These are phyloP conservation scores for Castor canadensis DNA, from an alignment of 2,113 vertebrate species.

Conservation along the genomic window DNA sequence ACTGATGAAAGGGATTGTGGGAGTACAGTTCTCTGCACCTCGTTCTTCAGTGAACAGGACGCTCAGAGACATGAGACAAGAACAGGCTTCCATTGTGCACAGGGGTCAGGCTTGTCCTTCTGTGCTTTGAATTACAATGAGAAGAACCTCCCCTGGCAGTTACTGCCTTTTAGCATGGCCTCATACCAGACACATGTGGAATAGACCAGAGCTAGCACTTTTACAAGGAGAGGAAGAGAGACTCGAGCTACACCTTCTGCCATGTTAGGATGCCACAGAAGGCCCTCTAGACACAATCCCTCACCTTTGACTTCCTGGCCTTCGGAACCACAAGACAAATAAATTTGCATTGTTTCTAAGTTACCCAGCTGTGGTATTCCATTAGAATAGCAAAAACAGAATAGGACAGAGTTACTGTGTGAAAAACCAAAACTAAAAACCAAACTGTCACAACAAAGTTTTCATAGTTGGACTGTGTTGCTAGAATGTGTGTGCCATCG, in stretches of 20 bases:
- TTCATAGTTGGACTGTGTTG: not conserved
- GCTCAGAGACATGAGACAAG: not conserved
- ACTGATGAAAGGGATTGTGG: not conserved
- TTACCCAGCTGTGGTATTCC: not conserved
- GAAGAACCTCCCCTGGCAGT: not conserved
- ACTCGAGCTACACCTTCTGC: not conserved
- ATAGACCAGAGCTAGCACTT: too few species aligned
- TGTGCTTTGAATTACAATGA: not conserved
- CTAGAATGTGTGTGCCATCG: not conserved
- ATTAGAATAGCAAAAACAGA: not conserved
- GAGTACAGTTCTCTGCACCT: not conserved
- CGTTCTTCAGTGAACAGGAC: not conserved
- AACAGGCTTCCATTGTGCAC: not conserved
- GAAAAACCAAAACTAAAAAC: constrained; percentile 15
- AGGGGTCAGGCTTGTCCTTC: not conserved
- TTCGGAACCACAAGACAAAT: not conserved
- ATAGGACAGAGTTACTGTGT: not conserved
- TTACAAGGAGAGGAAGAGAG: not conserved
- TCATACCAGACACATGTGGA: not conserved
- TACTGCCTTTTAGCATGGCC: not conserved
- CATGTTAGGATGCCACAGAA: not conserved
- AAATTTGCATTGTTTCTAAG: not conserved
- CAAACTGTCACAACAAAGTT: not conserved
- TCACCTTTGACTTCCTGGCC: not conserved
- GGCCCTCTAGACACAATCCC: not conserved